Conservation (phyloP, 2,888 invertebrate species). For the Strigamia transsilvanica region DNA sequence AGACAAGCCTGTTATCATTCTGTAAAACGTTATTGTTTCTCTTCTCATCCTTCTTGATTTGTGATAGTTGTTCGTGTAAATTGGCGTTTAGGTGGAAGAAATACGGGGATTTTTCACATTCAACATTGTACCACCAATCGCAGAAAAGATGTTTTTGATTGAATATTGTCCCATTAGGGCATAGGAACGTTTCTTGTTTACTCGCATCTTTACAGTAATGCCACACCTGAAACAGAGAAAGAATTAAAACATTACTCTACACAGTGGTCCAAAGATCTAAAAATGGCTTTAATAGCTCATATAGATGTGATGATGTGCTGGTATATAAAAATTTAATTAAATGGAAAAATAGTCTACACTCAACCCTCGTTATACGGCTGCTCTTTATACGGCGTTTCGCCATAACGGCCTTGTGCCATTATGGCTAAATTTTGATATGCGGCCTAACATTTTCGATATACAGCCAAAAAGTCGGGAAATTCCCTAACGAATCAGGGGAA, state of each 20-base stretch:
- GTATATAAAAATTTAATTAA: too few relatives aligned
- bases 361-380: too few relatives aligned
- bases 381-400: too few relatives aligned
- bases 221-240: constrained; percentile 38
- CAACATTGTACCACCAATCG: constrained; percentile 59
- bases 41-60: neutral
- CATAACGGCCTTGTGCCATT: too few relatives aligned
- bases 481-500: too few relatives aligned
- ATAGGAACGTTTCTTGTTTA: constrained; percentile 58
- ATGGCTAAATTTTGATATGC: too few relatives aligned
- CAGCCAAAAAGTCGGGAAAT: too few relatives aligned
- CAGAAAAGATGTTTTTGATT: constrained; percentile 59
- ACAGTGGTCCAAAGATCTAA: too few relatives aligned
- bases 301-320: too few relatives aligned
- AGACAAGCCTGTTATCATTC: neutral
- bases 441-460: too few relatives aligned
- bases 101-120: constrained; percentile 57
- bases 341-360: too few relatives aligned
- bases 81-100: constrained; percentile 55
- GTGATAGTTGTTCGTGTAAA: constrained; percentile 7
- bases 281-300: too few relatives aligned
- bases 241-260: neutral
- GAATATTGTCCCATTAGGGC: constrained; percentile 59
- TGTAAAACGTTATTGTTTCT: constrained; percentile 19
- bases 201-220: constrained; percentile 50